These are phyloP conservation scores for Leptothorax acervorum DNA, from an alignment of 2,888 invertebrate genomes.

Conservation along the genomic window DNA sequence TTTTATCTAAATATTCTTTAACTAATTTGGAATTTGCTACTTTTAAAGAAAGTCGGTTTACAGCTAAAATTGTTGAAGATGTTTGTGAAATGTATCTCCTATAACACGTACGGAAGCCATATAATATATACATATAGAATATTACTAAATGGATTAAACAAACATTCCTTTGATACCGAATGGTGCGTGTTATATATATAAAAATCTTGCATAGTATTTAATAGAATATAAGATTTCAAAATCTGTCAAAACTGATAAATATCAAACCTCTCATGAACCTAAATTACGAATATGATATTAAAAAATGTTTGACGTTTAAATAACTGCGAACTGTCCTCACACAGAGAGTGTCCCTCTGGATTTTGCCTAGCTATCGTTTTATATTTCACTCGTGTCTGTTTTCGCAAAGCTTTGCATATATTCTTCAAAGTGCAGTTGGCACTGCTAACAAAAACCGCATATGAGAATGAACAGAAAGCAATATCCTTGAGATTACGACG, in stretches of 20 bases:
- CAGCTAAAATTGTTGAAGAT: background rate
- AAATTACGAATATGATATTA: conserved; percentile 6
- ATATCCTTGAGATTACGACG: background rate
- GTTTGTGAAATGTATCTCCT: background rate
- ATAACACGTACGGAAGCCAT: conserved; percentile 64
- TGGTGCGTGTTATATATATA: background rate
- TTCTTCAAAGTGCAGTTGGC: conserved; percentile 3
- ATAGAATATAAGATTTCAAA: background rate
- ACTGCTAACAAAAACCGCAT: background rate
- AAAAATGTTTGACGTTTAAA: background rate
- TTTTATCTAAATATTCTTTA: background rate
- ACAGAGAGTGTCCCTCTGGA: background rate
- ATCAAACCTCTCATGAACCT: background rate
- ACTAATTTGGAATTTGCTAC: background rate
- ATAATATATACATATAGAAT: conserved; percentile 20
- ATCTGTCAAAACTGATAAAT: background rate
- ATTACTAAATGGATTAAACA: conserved; percentile 62
- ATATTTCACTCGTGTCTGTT: conserved; percentile 2
- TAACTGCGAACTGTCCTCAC: no score
- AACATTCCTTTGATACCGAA: conserved; percentile 42
- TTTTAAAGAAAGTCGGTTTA: background rate
- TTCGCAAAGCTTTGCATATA: conserved; percentile 32
- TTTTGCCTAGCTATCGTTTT: conserved; percentile 16
- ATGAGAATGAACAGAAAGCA: background rate
- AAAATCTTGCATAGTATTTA: background rate